Evolutionary conservation across 2,797 vertebrate species (phyloP).

Genomic region (Gouania willdenowi): DNA sequence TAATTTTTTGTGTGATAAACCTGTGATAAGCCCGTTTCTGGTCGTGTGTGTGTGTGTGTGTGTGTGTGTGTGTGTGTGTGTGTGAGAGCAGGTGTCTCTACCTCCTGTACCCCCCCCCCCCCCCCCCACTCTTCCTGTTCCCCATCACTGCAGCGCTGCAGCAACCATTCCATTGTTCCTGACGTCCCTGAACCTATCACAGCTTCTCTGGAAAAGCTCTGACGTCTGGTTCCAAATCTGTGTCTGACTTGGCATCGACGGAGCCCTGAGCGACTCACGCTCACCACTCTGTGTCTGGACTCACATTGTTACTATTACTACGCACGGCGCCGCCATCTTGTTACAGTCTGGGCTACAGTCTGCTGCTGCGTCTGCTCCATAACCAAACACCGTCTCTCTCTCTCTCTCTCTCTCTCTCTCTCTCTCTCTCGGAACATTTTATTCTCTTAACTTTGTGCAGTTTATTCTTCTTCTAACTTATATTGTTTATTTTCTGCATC

Average conservation of each 20-base stretch:
- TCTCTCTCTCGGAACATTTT: constrained; percentile 24
- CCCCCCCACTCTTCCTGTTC: constrained; percentile 38
- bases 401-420: constrained; percentile 36
- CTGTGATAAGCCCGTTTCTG: too few species aligned
- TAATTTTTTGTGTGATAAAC: too few species aligned
- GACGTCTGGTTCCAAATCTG: constrained; percentile 47
- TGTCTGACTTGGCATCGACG: constrained; percentile 58
- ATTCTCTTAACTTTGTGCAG: constrained; percentile 25
- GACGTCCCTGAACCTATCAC: constrained; percentile 44
- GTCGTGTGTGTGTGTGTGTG: too few species aligned
- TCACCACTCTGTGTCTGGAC: constrained; percentile 43
- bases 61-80: too few species aligned
- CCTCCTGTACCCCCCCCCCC: constrained; percentile 35
- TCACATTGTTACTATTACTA: constrained; percentile 39
- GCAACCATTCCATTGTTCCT: constrained; percentile 72
- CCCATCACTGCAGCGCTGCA: constrained; percentile 70
- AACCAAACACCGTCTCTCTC: not conserved
- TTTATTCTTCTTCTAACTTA: too few species aligned
- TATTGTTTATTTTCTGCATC: too few species aligned
- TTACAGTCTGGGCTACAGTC: constrained; percentile 44
- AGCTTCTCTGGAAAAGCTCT: constrained; percentile 43
- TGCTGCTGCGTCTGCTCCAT: constrained; percentile 44
- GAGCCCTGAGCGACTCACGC: constrained; percentile 42
- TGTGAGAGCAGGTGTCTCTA: constrained; percentile 66
- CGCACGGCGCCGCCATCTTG: constrained; percentile 70